Evolutionary conservation across 2,888 invertebrate species (phyloP), one percentile per base, ranked within the genome.

Genomic region (Syritta pipiens): DNA sequence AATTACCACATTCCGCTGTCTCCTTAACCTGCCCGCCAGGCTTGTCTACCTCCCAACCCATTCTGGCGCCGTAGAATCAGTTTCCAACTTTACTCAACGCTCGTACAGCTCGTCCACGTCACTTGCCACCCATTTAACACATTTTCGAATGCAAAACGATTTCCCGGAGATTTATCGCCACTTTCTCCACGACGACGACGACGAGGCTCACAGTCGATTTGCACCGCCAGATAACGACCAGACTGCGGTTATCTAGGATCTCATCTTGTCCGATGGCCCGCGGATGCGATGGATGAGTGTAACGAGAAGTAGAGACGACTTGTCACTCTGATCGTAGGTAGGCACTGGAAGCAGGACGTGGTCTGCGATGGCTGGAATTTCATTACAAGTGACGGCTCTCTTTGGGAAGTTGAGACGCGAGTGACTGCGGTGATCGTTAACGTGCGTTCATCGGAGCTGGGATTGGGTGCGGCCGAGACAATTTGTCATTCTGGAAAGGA

Each of bases 231-330:
- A 49, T 59, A 42, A 42, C 26, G 35, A 59, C 49, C 37, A 7
- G 26, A 10, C 35, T n/a, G n/a, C 32, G 53, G 26, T 44, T 53
- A 60, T 62, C 62, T 53, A 62, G 62, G 53, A 71, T 71, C 51
- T 46, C 35, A 77, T 77, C 59, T n/a, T n/a, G 26, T 40, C 48
- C 26, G 53, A 20, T 59, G 19, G 57, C 37, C n/a, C n/a, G n/a
- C n/a, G n/a, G n/a, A n/a, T n/a, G n/a, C n/a, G n/a, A n/a, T 71
- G 37, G 71, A 57, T 57, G 57, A 63, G 57, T 77, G 46, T 77
- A 35, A 46, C 40, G 14, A 30, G 17, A 40, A 48, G 35, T 62
- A 19, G 9, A 44, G 59, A 48, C 63, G 30, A 63, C 30, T 32
- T 72, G 72, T 28, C 63, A 55, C 63, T 28, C 48, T 40, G 53